These are phyloP conservation scores for Donacobius atricapilla DNA, from an alignment of 2,113 vertebrate genomes.

Conservation along the genomic window DNA sequence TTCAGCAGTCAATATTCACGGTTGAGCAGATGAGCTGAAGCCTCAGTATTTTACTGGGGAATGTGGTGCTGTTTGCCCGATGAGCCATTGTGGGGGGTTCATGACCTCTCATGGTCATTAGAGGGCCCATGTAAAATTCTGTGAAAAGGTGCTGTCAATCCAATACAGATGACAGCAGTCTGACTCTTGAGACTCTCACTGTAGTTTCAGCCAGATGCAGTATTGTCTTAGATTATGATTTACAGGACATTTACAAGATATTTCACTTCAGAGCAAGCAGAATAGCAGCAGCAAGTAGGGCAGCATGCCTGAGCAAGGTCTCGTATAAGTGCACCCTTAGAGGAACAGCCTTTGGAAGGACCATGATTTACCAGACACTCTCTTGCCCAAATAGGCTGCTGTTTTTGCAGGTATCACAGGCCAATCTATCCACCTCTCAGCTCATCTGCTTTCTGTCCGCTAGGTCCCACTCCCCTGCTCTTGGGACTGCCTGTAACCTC, in stretches of 20 bases:
- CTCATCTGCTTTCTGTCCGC: neutral
- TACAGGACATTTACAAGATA: neutral
- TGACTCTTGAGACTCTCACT: neutral
- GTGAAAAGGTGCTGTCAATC: neutral
- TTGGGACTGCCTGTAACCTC: neutral
- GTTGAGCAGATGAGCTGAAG: neutral
- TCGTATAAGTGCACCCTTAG: fast-evolving
- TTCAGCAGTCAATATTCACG: neutral
- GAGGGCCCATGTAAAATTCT: neutral
- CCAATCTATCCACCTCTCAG: neutral
- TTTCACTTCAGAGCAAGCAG: neutral
- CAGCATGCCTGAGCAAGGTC: neutral
- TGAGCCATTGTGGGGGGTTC: neutral
- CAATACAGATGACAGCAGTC: neutral
- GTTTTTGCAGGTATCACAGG: neutral
- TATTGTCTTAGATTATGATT: neutral
- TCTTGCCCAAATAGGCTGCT: neutral
- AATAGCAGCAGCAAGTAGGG: neutral
- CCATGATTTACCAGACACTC: neutral
- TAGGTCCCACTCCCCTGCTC: neutral
- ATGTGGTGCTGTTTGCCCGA: neutral
- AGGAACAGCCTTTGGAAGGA: neutral
- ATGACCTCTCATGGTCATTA: neutral
- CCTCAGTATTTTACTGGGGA: neutral
- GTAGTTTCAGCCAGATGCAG: neutral